phyloP scores from a whole-genome alignment of 2,113 vertebrate species.

The Prionailurus viverrinus region DNA sequence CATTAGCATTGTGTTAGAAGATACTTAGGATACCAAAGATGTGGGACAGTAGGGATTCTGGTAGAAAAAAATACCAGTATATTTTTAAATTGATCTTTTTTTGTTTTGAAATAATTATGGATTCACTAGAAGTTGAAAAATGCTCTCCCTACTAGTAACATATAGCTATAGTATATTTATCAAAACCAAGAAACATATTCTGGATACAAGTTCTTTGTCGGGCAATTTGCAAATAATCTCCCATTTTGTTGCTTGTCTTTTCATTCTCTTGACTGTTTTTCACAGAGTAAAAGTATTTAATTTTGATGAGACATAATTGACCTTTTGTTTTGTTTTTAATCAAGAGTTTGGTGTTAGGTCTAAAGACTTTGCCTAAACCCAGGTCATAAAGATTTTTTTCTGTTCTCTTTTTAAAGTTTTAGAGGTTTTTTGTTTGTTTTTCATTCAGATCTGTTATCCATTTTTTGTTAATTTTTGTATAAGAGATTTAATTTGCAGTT shows the following conservation, averaged over 20 bases:
- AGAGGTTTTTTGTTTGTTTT: not conserved
- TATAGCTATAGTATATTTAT: not conserved
- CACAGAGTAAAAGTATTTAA: not conserved
- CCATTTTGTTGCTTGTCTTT: not conserved
- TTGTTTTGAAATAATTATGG: constrained; percentile 22
- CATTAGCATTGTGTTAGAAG: not conserved
- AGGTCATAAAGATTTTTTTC: not conserved
- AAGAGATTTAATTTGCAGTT: not conserved
- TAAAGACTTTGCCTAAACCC: not conserved
- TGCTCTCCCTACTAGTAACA: not conserved
- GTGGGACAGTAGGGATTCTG: not conserved
- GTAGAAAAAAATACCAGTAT: not conserved
- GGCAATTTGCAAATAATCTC: not conserved
- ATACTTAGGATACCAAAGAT: not conserved
- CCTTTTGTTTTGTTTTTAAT: not conserved
- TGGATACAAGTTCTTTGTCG: not conserved
- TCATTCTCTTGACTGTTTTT: constrained; percentile 10
- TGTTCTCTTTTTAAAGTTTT: constrained; percentile 22
- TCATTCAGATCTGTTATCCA: not conserved
- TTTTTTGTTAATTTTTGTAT: constrained; percentile 6
- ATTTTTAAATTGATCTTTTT: not conserved
- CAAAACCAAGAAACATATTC: not conserved
- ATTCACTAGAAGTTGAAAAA: not conserved
- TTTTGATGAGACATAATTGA: not conserved
- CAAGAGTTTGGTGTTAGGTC: not conserved